Conservation (phyloP, 2,113 vertebrate species). For the Eptesicus fuscus region DNA sequence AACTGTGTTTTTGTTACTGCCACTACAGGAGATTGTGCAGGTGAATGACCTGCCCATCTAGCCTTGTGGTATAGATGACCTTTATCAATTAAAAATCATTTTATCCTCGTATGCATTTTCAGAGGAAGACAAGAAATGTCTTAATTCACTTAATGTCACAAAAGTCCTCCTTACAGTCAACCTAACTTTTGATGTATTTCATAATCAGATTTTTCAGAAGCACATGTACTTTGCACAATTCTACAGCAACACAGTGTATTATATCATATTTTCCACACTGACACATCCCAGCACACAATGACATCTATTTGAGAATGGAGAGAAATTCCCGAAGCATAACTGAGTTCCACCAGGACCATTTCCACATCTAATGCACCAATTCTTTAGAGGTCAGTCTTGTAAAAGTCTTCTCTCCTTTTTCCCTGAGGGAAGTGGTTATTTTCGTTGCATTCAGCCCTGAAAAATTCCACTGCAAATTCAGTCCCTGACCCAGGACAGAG, state of each 20-base stretch:
- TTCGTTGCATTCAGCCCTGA: constrained; percentile 16
- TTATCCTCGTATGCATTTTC: neutral
- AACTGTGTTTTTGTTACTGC: neutral
- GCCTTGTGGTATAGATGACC: neutral
- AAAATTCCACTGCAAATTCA: constrained; percentile 40
- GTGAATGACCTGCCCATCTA: neutral
- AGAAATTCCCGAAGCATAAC: constrained; percentile 41
- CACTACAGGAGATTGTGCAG: neutral
- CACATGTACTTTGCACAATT: neutral
- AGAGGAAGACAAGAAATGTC: neutral
- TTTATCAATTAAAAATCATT: neutral
- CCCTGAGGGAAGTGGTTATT: constrained; percentile 39
- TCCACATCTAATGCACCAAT: constrained; percentile 45
- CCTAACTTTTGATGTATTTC: neutral
- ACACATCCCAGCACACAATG: neutral
- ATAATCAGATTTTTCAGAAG: neutral
- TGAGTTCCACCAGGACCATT: constrained; percentile 34
- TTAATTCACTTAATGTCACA: neutral
- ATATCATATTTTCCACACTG: neutral
- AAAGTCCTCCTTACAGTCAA: neutral
- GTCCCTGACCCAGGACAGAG: constrained; percentile 23
- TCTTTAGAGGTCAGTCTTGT: constrained; percentile 41
- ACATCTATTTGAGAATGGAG: constrained; percentile 37
- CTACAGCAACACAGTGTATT: neutral
- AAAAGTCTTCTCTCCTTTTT: constrained; percentile 40